phyloP scores from a whole-genome alignment of 1,140 invertebrate genomes.

The Aphaenogaster rudis region DNA sequence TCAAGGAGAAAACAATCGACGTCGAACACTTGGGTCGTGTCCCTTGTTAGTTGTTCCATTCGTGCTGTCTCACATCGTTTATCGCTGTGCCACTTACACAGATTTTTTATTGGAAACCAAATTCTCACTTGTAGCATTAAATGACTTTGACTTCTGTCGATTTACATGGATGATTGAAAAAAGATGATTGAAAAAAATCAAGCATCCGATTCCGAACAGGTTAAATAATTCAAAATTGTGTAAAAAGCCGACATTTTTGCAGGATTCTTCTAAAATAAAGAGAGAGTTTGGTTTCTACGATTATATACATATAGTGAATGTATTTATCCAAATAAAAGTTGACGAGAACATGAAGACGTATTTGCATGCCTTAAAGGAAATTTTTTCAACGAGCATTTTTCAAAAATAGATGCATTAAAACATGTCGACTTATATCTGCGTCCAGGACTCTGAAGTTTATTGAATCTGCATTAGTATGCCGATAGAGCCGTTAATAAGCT shows the following conservation, averaged over 20 bases:
- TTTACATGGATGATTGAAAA: background rate
- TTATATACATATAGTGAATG: too few relatives aligned
- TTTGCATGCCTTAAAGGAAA: background rate
- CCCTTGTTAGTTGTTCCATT: constrained; percentile 22
- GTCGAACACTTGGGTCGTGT: constrained; percentile 24
- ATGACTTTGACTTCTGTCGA: background rate
- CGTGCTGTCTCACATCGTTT: background rate
- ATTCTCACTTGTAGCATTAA: background rate
- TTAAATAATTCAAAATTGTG: background rate
- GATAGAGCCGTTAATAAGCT: background rate
- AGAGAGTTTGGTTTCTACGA: too few relatives aligned
- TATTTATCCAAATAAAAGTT: too few relatives aligned
- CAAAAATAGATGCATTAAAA: background rate
- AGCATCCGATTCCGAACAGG: background rate
- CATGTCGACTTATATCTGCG: background rate
- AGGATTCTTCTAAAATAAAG: background rate
- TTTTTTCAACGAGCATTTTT: background rate
- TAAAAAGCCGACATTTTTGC: background rate
- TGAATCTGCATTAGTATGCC: background rate
- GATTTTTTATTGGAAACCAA: constrained; percentile 1
- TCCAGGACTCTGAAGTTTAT: background rate
- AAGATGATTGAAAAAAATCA: background rate
- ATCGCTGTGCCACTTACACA: background rate
- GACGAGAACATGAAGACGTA: too few relatives aligned
- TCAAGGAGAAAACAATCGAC: constrained; percentile 31